These are phyloP conservation scores for Coregonus sp. DNA, from an alignment of 2,797 vertebrate species.

Conservation along the genomic window DNA sequence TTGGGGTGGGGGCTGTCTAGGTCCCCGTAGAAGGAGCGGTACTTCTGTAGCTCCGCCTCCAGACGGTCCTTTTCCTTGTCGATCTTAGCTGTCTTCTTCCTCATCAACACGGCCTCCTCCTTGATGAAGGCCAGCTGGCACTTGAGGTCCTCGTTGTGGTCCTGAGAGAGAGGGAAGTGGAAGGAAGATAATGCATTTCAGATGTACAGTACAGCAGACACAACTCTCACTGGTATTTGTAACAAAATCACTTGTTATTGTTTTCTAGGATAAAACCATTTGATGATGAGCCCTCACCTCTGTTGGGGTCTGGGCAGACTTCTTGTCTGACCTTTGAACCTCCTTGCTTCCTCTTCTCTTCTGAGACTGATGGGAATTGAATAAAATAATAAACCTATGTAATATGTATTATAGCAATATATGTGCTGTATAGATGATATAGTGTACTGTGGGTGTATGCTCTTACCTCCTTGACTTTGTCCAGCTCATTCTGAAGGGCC, in stretches of 20 bases:
- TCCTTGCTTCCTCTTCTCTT: conserved; percentile 78
- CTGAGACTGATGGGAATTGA: conserved; percentile 54
- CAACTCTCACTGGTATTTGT: neutral
- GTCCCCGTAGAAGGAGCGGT: conserved; percentile 93
- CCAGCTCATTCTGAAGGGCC: conserved; percentile 92
- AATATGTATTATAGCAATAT: neutral
- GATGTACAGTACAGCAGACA: neutral
- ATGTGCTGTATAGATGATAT: neutral
- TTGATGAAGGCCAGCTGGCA: conserved; percentile 95
- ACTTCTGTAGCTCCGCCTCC: conserved; percentile 94
- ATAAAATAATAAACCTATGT: neutral
- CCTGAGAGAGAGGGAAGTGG: conserved; percentile 59
- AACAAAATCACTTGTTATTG: no score
- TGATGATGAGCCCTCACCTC: conserved; percentile 61
- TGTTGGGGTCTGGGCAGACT: conserved; percentile 66
- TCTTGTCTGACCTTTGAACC: conserved; percentile 71
- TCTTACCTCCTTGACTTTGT: conserved; percentile 91
- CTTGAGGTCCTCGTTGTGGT: conserved; percentile 94
- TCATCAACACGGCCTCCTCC: conserved; percentile 93
- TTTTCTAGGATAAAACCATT: no score
- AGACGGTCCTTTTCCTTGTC: conserved; percentile 95
- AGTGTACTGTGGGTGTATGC: neutral
- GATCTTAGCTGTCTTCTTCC: conserved; percentile 95
- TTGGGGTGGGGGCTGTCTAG: conserved; percentile 94
- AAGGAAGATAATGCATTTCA: neutral